Conservation (phyloP, 1,140 invertebrate species). For the Parasteatoda tepidariorum region DNA sequence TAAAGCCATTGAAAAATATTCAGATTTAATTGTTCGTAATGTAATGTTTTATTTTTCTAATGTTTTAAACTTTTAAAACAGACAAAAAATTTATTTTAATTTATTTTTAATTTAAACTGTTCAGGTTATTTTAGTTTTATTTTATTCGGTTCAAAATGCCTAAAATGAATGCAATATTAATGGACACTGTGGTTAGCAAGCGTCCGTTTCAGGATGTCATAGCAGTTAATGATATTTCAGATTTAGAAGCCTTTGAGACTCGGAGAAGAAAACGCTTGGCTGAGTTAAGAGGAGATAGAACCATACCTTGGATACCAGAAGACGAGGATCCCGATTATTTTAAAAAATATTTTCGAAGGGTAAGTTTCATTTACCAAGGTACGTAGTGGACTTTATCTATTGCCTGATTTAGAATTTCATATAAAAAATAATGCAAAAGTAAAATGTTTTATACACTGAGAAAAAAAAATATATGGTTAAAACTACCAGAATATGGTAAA, state of each 20-base stretch:
- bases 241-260: conserved; percentile 15
- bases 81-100: too few relatives aligned
- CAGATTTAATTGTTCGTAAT: not conserved
- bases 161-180: not conserved
- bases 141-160: not conserved
- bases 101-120: not conserved
- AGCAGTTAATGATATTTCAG: conserved; percentile 31
- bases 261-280: not conserved
- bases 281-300: not conserved
- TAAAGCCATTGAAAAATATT: not conserved
- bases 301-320: not conserved
- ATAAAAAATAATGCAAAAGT: too few relatives aligned
- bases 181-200: conserved; percentile 4
- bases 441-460: too few relatives aligned
- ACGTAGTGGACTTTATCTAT: too few relatives aligned
- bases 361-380: too few relatives aligned
- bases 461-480: too few relatives aligned
- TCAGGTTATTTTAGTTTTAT: not conserved
- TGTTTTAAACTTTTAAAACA: too few relatives aligned
- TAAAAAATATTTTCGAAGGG: not conserved
- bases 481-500: too few relatives aligned
- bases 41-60: not conserved
- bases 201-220: conserved; percentile 40
- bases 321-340: not conserved
- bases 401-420: too few relatives aligned